A percentile compares a stretch with the other conserved stretches of the same genome.
Evolutionary conservation across 2,113 vertebrate genomes (phyloP).

Genomic region (Chloropsis cyanopogon): DNA sequence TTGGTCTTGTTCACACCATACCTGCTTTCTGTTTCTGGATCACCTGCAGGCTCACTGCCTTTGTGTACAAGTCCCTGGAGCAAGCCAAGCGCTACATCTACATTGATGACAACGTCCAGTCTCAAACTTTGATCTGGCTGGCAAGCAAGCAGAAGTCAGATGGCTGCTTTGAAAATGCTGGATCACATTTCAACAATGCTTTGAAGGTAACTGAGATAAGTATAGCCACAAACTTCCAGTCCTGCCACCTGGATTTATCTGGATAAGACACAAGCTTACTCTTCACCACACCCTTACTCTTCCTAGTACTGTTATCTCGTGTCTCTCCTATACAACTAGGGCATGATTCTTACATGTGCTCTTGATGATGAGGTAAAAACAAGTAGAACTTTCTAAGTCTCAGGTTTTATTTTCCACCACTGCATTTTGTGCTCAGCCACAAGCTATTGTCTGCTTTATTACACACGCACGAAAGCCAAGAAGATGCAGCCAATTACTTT

Average conservation of each 20-base stretch:
- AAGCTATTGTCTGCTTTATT: not conserved
- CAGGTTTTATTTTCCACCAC: not conserved
- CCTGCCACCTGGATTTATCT: not conserved
- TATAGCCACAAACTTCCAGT: not conserved
- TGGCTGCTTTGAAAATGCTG: constrained; percentile 79
- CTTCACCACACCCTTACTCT: not conserved
- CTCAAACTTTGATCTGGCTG: constrained; percentile 61
- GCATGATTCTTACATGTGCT: not conserved
- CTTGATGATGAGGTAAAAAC: not conserved
- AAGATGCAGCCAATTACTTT: not conserved
- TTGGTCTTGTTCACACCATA: not conserved
- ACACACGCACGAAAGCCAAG: not conserved
- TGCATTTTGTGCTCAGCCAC: not conserved
- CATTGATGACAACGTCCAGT: constrained; percentile 51
- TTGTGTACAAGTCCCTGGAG: constrained; percentile 63
- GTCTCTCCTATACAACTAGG: not conserved
- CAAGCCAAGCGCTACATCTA: constrained; percentile 42
- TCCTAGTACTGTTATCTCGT: accelerated
- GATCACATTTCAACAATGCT: constrained; percentile 75
- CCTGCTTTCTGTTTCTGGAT: not conserved
- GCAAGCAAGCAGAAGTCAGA: constrained; percentile 62
- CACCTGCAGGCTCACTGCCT: constrained; percentile 60
- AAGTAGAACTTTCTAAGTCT: not conserved
- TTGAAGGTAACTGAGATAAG: constrained; percentile 74
- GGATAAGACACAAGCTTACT: not conserved